These are phyloP conservation scores for Andrena dorsata DNA, from an alignment of 2,888 invertebrate genomes.

Conservation along the genomic window DNA sequence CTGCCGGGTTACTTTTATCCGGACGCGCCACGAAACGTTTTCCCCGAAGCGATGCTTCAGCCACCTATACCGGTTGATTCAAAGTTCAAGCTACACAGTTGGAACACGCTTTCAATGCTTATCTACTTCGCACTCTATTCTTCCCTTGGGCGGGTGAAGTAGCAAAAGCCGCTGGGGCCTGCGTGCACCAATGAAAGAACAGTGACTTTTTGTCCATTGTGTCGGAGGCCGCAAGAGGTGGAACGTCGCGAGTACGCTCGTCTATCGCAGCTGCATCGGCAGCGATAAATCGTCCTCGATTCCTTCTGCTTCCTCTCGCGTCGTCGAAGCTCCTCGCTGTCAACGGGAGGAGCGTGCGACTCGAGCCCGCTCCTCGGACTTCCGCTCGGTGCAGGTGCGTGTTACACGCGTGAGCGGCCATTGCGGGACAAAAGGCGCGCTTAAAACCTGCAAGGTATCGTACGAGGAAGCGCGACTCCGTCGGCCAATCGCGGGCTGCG, in stretches of 20 bases:
- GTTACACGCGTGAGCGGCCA: conserved; percentile 54
- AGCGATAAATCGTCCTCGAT: conserved; percentile 52
- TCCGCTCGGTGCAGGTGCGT: conserved; percentile 69
- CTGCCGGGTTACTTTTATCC: background rate
- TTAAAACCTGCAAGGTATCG: conserved; percentile 46
- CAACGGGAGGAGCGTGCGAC: conserved; percentile 68
- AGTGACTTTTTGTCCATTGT: conserved; percentile 55
- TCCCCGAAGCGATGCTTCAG: background rate
- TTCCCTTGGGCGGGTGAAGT: too few species aligned
- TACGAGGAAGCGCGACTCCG: conserved; percentile 51
- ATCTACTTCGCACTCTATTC: too few species aligned
- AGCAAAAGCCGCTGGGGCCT: background rate
- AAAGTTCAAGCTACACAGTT: background rate
- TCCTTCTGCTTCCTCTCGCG: conserved; percentile 36
- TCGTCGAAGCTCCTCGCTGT: conserved; percentile 44
- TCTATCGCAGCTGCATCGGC: conserved; percentile 58
- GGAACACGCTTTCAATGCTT: too few species aligned
- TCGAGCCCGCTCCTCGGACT: conserved; percentile 59
- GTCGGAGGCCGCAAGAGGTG: conserved; percentile 28
- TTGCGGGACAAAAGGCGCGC: conserved; percentile 53
- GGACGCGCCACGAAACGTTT: background rate
- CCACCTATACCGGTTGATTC: background rate
- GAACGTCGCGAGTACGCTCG: conserved; percentile 32
- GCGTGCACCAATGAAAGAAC: background rate
- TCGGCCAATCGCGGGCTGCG: conserved; percentile 65